These are phyloP conservation scores for Columba guinea DNA, from an alignment of 2,797 vertebrate species.

Conservation along the genomic window DNA sequence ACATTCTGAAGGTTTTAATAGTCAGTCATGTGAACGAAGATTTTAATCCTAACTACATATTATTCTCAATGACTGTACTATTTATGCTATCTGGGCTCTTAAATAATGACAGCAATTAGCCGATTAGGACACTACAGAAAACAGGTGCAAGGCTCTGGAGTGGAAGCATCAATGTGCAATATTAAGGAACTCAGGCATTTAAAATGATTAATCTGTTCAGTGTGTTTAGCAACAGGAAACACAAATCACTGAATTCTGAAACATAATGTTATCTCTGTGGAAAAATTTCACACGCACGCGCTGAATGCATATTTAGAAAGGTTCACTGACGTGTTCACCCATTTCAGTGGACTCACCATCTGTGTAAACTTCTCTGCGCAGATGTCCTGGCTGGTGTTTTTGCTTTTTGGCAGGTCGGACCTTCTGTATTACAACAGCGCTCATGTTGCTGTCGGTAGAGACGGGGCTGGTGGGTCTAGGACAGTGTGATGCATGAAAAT, in stretches of 20 bases:
- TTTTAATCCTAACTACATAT: constrained; percentile 33
- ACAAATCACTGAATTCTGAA: constrained; percentile 46
- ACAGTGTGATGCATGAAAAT: constrained; percentile 88
- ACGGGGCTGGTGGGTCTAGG: constrained; percentile 93
- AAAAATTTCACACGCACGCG: neutral
- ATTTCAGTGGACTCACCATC: constrained; percentile 85
- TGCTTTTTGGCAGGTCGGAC: constrained; percentile 92
- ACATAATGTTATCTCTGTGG: constrained; percentile 12
- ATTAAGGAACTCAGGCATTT: constrained; percentile 41
- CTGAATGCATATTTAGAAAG: neutral
- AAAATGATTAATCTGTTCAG: constrained; percentile 45
- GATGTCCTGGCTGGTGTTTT: constrained; percentile 91
- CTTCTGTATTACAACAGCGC: constrained; percentile 92
- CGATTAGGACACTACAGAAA: constrained; percentile 53
- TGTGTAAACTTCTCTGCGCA: constrained; percentile 91
- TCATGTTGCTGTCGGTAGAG: constrained; percentile 97
- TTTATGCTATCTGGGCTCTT: constrained; percentile 49
- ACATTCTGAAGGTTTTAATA: constrained; percentile 25
- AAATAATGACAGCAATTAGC: constrained; percentile 63
- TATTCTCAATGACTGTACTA: constrained; percentile 31
- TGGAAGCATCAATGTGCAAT: constrained; percentile 29
- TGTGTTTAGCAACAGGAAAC: constrained; percentile 38
- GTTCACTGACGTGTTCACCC: constrained; percentile 29
- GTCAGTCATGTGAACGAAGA: neutral
- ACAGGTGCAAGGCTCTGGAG: constrained; percentile 54